A percentile compares a stretch with the other conserved stretches of the same genome.
Conservation (phyloP, 1,140 invertebrate genomes). For the Mizuhopecten yessoensis region DNA sequence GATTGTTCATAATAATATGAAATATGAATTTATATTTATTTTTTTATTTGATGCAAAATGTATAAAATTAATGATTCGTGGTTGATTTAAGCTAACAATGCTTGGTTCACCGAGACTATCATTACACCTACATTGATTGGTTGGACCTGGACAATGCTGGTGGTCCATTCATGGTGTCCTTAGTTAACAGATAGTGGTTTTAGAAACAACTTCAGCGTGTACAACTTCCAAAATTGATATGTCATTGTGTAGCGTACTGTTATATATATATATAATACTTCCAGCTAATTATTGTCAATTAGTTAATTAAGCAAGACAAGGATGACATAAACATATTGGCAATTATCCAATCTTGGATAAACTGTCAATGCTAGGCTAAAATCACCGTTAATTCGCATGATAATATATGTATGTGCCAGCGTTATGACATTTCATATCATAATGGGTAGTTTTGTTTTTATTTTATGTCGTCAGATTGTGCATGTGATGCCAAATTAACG, state of each 20-base stretch:
- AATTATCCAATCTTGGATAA: neutral
- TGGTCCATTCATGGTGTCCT: neutral
- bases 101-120: no score
- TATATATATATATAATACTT: neutral
- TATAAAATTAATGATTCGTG: neutral
- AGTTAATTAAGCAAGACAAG: neutral
- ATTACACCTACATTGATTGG: neutral
- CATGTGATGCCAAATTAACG: neutral
- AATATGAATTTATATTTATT: neutral
- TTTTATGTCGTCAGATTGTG: neutral
- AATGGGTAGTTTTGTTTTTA: neutral
- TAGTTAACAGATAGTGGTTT: neutral
- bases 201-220: neutral
- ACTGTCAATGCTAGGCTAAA: neutral
- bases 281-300: slow-evolving; percentile 24
- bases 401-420: neutral
- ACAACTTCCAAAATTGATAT: slow-evolving; percentile 41
- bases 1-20: neutral
- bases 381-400: neutral
- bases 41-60: neutral
- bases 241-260: neutral
- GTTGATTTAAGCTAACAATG: neutral
- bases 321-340: neutral
- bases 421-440: neutral
- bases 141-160: neutral